Percentiles rank a stretch among this genome's conserved stretches.
These are phyloP conservation scores for Dysdera silvatica DNA, from an alignment of 1,140 invertebrate species.

Conservation along the genomic window DNA sequence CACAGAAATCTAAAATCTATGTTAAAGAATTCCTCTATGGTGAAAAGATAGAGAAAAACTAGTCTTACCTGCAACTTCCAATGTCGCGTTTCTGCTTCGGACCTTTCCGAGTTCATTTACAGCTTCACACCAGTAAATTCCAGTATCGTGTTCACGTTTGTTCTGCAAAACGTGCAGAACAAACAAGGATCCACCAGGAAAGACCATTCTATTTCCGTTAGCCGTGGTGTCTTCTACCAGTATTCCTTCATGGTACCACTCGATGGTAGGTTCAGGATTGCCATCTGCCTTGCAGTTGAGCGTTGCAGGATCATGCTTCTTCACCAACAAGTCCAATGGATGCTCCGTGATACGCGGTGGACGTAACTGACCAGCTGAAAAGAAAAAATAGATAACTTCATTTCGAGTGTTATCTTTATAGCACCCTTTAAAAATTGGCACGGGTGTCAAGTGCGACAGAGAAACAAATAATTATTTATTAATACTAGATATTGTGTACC, in stretches of 20 bases:
- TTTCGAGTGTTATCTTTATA: too few species aligned
- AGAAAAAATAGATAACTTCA: too few species aligned
- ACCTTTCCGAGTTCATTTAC: constrained; percentile 45
- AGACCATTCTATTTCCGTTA: constrained; percentile 63
- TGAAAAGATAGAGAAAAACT: neutral
- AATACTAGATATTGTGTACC: too few species aligned
- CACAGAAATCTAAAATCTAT: too few species aligned
- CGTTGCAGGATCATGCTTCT: constrained; percentile 58
- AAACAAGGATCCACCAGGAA: constrained; percentile 74
- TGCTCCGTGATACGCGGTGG: constrained; percentile 83
- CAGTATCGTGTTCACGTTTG: constrained; percentile 64
- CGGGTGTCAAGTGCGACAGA: too few species aligned
- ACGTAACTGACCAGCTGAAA: constrained; percentile 1
- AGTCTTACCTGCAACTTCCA: constrained; percentile 45
- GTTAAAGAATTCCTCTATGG: too few species aligned
- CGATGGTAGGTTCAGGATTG: constrained; percentile 75
- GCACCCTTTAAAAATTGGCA: too few species aligned
- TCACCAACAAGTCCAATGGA: constrained; percentile 82
- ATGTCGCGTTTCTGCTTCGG: constrained; percentile 45
- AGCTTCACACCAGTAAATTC: constrained; percentile 49
- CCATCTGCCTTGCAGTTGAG: constrained; percentile 72
- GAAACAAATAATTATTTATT: too few species aligned
- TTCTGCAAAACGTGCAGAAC: constrained; percentile 80
- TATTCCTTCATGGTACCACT: constrained; percentile 54
- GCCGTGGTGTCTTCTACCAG: constrained; percentile 7